A percentile compares a stretch with the other conserved stretches of the same genome.
Conservation (phyloP, 1,140 invertebrate genomes). For the Archivesica marissinica region DNA sequence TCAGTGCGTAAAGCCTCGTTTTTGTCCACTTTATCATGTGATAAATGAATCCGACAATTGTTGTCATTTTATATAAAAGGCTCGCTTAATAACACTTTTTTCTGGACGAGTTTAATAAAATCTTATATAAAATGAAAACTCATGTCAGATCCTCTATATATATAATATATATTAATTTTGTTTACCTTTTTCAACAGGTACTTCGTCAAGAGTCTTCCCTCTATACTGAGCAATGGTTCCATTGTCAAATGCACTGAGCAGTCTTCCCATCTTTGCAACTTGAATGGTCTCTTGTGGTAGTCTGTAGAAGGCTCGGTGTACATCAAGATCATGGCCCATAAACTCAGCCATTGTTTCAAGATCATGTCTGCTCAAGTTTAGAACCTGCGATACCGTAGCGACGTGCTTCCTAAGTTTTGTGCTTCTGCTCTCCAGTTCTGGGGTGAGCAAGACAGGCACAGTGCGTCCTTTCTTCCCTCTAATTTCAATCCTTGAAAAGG, state of each 20-base stretch:
- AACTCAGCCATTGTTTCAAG: constrained; percentile 62
- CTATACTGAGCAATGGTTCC: constrained; percentile 56
- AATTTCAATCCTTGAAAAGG: constrained; percentile 63
- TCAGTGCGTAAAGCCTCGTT: too few species aligned
- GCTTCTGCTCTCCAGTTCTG: constrained; percentile 42
- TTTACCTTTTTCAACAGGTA: constrained; percentile 48
- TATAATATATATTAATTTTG: too few species aligned
- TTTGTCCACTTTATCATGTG: too few species aligned
- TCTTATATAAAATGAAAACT: too few species aligned
- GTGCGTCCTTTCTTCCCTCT: constrained; percentile 65
- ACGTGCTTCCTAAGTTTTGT: constrained; percentile 66
- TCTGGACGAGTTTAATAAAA: too few species aligned
- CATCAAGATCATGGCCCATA: constrained; percentile 63
- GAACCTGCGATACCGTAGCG: constrained; percentile 60
- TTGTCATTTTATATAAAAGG: too few species aligned
- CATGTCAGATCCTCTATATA: too few species aligned
- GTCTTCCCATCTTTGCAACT: constrained; percentile 55
- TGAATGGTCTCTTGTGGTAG: constrained; percentile 54
- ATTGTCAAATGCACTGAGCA: constrained; percentile 57
- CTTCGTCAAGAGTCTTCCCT: constrained; percentile 58
- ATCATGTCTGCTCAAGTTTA: constrained; percentile 53
- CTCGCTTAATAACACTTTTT: too few species aligned
- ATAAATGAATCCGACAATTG: too few species aligned
- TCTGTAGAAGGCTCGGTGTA: constrained; percentile 63
- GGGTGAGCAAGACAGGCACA: constrained; percentile 65